These are phyloP conservation scores for Drosophila recens DNA, from an alignment of 2,888 invertebrate genomes.

Conservation along the genomic window DNA sequence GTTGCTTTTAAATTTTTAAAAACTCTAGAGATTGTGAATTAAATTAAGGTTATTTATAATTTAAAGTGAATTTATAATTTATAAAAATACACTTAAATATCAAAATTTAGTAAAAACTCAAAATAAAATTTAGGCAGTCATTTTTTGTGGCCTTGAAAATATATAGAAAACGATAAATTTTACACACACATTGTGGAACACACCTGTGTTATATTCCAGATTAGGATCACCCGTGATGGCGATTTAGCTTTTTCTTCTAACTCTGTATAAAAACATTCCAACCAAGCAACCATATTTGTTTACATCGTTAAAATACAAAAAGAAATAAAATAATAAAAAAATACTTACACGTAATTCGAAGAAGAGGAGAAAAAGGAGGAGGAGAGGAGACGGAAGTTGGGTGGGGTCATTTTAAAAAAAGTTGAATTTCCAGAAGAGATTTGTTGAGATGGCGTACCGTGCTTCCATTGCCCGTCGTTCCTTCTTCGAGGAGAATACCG, in stretches of 20 bases:
- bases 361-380: too few species aligned
- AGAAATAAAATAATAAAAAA: not conserved
- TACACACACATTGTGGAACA: too few species aligned
- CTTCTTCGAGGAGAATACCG: not conserved
- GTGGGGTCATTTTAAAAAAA: not conserved
- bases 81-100: too few species aligned
- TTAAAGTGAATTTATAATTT: too few species aligned
- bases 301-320: not conserved
- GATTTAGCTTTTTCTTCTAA: not conserved
- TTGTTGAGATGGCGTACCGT: slow-evolving; percentile 1
- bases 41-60: too few species aligned
- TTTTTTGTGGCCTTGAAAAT: too few species aligned
- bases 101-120: too few species aligned
- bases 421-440: not conserved
- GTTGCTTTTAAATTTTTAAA: too few species aligned
- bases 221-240: not conserved
- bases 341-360: not conserved
- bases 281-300: slow-evolving; percentile 1
- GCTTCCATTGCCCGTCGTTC: not conserved
- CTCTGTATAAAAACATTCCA: not conserved
- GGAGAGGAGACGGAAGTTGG: not conserved
- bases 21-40: too few species aligned
- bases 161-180: too few species aligned
- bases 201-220: not conserved
- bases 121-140: too few species aligned